Conservation (phyloP, 2,797 vertebrate genomes). For the Enteromius viviparus region DNA sequence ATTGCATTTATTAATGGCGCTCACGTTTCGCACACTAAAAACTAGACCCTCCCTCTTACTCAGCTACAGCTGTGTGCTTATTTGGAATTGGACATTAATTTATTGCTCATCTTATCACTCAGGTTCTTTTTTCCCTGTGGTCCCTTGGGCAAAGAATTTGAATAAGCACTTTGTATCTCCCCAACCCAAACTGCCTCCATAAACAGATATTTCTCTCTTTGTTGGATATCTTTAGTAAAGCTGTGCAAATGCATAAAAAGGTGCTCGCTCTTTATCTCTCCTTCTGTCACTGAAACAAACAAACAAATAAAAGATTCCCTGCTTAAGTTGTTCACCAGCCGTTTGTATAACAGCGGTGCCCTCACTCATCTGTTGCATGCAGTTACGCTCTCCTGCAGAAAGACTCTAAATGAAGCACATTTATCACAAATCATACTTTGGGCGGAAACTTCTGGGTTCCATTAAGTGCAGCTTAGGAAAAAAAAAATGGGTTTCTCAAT, state of each 20-base stretch:
- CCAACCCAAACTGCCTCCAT: conserved; percentile 64
- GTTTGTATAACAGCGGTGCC: conserved; percentile 72
- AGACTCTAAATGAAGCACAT: conserved; percentile 75
- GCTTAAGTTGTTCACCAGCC: conserved; percentile 69
- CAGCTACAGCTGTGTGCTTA: conserved; percentile 76
- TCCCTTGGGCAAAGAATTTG: conserved; percentile 73
- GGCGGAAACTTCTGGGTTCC: conserved; percentile 72
- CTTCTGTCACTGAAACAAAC: conserved; percentile 66
- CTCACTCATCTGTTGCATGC: conserved; percentile 65
- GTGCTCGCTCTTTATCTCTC: conserved; percentile 73
- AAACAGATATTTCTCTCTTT: conserved; percentile 70
- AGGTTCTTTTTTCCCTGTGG: conserved; percentile 71
- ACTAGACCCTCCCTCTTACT: conserved; percentile 58
- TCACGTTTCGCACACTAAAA: conserved; percentile 7
- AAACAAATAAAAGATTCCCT: conserved; percentile 68
- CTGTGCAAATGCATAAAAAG: conserved; percentile 82
- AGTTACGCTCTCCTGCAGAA: conserved; percentile 74
- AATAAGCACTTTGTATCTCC: conserved; percentile 73
- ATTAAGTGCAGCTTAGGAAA: conserved; percentile 76
- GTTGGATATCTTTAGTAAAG: conserved; percentile 81
- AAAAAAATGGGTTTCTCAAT: conserved; percentile 65
- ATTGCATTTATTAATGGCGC: conserved; percentile 16
- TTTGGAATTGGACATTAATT: conserved; percentile 81
- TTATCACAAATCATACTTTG: conserved; percentile 73
- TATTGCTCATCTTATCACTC: conserved; percentile 80